Percentiles rank a stretch among this genome's conserved stretches.
Evolutionary conservation across 2,113 vertebrate genomes (phyloP).

Genomic region (Melanerpes formicivorus): DNA sequence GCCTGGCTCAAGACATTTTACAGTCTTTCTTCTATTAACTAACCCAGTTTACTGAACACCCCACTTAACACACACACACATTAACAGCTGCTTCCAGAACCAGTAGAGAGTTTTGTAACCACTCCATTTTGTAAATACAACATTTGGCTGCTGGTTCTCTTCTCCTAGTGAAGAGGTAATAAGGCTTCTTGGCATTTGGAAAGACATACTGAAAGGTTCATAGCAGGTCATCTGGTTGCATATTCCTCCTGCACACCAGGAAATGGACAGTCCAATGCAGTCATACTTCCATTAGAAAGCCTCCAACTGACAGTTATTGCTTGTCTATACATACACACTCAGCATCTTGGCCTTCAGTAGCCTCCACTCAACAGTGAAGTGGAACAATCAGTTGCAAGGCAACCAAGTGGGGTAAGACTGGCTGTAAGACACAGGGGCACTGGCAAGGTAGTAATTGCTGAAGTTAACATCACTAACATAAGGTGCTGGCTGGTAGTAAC

Average conservation of each 20-base stretch:
- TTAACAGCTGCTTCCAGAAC: neutral
- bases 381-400: slow-evolving; percentile 87
- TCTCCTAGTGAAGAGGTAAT: neutral
- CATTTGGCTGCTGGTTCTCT: neutral
- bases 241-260: slow-evolving; percentile 8
- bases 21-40: neutral
- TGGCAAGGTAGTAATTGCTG: slow-evolving; percentile 95
- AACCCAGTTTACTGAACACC: neutral
- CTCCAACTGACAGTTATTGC: neutral
- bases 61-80: neutral
- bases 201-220: neutral
- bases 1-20: neutral
- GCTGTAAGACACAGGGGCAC: slow-evolving; percentile 78
- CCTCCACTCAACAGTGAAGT: neutral
- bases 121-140: neutral
- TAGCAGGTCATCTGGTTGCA: neutral
- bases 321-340: neutral
- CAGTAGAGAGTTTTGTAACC: neutral
- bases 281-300: neutral
- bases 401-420: slow-evolving; percentile 95
- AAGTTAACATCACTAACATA: slow-evolving; percentile 95
- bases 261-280: neutral
- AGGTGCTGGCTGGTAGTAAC: slow-evolving; percentile 97
- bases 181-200: slow-evolving; percentile 38
- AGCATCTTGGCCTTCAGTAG: neutral